Evolutionary conservation across 92 coral and sea anemone species (phyloP), one percentile per base, ranked within the genome.

Genomic region (Anthopleura xanthogrammica): DNA sequence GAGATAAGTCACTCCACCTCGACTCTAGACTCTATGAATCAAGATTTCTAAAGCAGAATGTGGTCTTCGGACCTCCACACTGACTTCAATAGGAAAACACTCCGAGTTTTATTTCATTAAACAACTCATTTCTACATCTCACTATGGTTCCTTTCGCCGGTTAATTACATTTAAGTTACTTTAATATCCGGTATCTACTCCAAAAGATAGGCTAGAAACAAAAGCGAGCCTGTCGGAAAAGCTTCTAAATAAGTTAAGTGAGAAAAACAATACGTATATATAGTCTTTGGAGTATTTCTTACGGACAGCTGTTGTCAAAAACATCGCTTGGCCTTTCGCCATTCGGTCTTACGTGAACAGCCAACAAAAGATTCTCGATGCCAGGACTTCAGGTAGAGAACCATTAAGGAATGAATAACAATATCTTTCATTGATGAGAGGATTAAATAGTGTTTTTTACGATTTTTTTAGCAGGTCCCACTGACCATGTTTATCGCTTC

Each of bases 161-260:
- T 68, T 68, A 68, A 68, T 68, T 68, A 68, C 20, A 68, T 68
- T 68, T 24, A 68, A 68, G 43, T 24, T 68, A 68, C 41, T 68
- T 68, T 68, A 68, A 68, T 68, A 68, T 68, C 74, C 74, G 74
- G 74, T 36, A 23, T 12, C 42, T 23, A 68, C 16, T 68, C 74
- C 14, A 68, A 68, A 68, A 68, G 74, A 68, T 68, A 68, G 74
- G 41, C 74, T 6, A 68, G 74, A 68, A 68, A 68, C 74, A 68
- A 68, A 68, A 36, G 74, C 14, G 74, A 68, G 74, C 74, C 42
- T 68, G 74, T 68, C 74, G 74, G 74, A 68, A 68, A 68, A 36
- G 74, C 41, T 68, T 8, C 42, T 68, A 68, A 68, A 68, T 36
- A 36, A 68, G 43, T 68, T 68, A 68, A 68, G 42, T 22, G 41